Base-by-base conservation (phyloP, 2,797 vertebrate genomes). In the Danionella dracula region DNA sequence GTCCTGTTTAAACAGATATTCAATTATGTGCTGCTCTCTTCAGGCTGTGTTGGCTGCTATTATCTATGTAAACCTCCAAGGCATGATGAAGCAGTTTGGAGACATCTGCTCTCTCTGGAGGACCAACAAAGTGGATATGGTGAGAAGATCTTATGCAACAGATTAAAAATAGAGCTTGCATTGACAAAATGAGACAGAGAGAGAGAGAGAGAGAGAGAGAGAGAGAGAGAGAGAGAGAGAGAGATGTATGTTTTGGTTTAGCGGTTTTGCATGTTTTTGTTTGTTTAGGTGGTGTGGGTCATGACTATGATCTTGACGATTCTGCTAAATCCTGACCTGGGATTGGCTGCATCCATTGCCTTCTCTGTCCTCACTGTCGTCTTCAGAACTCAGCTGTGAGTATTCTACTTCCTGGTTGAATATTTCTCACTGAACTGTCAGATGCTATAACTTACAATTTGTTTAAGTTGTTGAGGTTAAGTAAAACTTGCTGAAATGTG, bases 371-470 rank as follows among this genome's bases (percentile, higher is more conserved):
- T 98, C 73, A 94, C 93, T 0, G 83, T 98, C 76, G 92, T 98
- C 83, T 88, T 97, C 86, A 93, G 92, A 72, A 97, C 89, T 0
- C 95, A 98, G 79, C 85, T 94, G 96, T 98, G 81, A 86, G 94
- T 55, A 1, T 27, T n/a, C n/a, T n/a, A n/a, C n/a, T n/a, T n/a
- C n/a, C n/a, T n/a, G n/a, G n/a, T n/a, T n/a, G n/a, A n/a, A n/a
- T n/a, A n/a, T n/a, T n/a, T n/a, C n/a, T n/a, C n/a, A n/a, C 23
- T 27, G 3, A 27, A 6, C 6, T 27, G 23, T 27, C 3, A 27
- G 23, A 27, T 27, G 23, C 23, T n/a, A n/a, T n/a, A n/a, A n/a
- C n/a, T n/a, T n/a, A n/a, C n/a, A n/a, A n/a, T n/a, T n/a, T n/a
- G n/a, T n/a, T n/a, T n/a, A n/a, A n/a, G n/a, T n/a, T n/a, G n/a